Conservation (phyloP, 2,888 invertebrate species). For the Agrotis puta region DNA sequence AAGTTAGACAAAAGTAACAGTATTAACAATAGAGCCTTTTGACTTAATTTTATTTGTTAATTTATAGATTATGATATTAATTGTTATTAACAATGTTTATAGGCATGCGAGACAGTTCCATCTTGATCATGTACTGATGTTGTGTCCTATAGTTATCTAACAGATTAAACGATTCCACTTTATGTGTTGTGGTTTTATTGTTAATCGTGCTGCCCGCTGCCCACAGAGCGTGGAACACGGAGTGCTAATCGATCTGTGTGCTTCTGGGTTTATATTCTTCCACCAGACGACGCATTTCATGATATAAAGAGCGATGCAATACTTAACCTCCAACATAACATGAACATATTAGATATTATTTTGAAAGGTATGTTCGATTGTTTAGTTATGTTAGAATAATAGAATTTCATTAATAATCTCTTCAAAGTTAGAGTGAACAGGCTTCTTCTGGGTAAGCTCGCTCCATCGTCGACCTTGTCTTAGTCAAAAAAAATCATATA, state of each 20-base stretch:
- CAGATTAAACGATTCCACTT: slow-evolving; percentile 57
- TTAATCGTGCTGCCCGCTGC: background rate
- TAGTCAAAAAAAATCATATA: too few species aligned
- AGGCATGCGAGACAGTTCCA: slow-evolving; percentile 32
- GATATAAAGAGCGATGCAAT: too few species aligned
- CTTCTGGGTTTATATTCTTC: slow-evolving; percentile 15
- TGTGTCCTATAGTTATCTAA: slow-evolving; percentile 52
- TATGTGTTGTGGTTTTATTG: slow-evolving; percentile 49
- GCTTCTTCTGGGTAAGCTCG: too few species aligned
- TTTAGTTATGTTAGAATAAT: too few species aligned
- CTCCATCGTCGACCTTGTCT: too few species aligned
- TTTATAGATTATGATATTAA: slow-evolving; percentile 23
- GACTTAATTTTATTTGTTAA: slow-evolving; percentile 29
- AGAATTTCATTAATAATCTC: too few species aligned
- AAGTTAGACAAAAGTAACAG: slow-evolving; percentile 27
- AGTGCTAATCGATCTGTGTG: slow-evolving; percentile 28
- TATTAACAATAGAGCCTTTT: slow-evolving; percentile 49
- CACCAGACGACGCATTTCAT: too few species aligned
- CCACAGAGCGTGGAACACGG: background rate
- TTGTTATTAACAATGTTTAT: slow-evolving; percentile 48
- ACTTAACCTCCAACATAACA: too few species aligned
- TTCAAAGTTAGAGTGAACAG: too few species aligned
- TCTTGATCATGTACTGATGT: slow-evolving; percentile 50
- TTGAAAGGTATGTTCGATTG: too few species aligned
- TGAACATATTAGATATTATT: too few species aligned